A percentile compares a stretch with the other conserved stretches of the same genome.
Evolutionary conservation across 92 coral and sea anemone species (phyloP).

Genomic region (Epizoanthus scotinus): DNA sequence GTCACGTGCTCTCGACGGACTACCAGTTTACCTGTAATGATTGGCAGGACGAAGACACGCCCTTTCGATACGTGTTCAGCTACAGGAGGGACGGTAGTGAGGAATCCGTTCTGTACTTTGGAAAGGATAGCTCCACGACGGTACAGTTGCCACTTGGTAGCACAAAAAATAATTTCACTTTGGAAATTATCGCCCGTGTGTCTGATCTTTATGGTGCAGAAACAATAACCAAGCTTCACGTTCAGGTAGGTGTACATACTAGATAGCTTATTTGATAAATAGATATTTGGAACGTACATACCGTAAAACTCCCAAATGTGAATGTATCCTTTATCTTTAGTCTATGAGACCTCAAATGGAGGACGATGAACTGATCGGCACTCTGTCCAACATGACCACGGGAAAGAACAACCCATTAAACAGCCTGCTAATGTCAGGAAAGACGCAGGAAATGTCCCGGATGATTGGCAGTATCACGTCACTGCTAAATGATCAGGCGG

Average conservation of each 20-base stretch:
- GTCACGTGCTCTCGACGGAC: constrained; percentile 66
- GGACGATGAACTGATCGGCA: constrained; percentile 47
- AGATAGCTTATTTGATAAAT: too few species aligned
- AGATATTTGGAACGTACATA: too few species aligned
- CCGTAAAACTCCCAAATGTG: neutral
- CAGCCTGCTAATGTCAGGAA: constrained; percentile 57
- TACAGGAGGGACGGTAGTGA: constrained; percentile 35
- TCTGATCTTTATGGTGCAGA: constrained; percentile 62
- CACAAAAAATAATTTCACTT: constrained; percentile 44
- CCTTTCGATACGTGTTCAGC: constrained; percentile 53
- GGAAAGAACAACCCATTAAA: constrained; percentile 50
- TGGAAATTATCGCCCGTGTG: constrained; percentile 54
- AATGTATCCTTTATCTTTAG: constrained; percentile 17
- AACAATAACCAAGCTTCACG: constrained; percentile 37
- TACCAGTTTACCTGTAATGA: constrained; percentile 53
- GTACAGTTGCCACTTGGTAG: constrained; percentile 60
- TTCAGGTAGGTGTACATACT: constrained; percentile 46
- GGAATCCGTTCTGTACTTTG: constrained; percentile 54
- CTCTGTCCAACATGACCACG: constrained; percentile 52
- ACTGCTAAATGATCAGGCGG: constrained; percentile 54
- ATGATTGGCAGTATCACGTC: constrained; percentile 62
- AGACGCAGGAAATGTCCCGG: constrained; percentile 51
- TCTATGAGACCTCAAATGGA: constrained; percentile 56
- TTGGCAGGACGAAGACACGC: constrained; percentile 72
- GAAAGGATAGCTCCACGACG: constrained; percentile 50